Percentiles rank a stretch among this genome's conserved stretches.
Conservation (phyloP, 2,888 invertebrate species). For the Cantharis rufa region DNA sequence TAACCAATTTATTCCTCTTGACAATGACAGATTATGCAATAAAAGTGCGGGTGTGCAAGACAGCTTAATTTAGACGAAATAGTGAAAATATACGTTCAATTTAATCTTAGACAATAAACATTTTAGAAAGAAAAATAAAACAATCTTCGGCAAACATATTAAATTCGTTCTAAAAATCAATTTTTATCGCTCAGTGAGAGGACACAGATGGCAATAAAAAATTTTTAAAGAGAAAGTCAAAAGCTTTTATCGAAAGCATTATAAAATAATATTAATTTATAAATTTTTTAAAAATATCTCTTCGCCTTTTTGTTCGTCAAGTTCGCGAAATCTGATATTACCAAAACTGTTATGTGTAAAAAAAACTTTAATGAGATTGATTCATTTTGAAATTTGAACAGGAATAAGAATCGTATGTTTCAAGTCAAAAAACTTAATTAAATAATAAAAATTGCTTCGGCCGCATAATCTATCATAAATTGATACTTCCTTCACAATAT, state of each 20-base stretch:
- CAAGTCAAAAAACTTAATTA: too few relatives aligned
- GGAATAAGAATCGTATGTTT: too few relatives aligned
- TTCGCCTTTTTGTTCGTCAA: neutral
- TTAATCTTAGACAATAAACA: neutral
- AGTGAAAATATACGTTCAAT: neutral
- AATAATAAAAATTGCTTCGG: too few relatives aligned
- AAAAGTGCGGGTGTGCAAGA: neutral
- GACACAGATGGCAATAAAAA: neutral
- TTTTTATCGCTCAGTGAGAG: neutral
- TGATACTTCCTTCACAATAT: too few relatives aligned
- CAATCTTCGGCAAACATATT: neutral
- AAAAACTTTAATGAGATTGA: neutral
- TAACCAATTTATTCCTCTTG: neutral
- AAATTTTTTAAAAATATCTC: neutral
- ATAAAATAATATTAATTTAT: neutral
- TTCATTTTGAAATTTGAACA: neutral
- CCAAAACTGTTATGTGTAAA: neutral
- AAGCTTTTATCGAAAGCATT: neutral
- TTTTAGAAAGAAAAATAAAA: neutral
- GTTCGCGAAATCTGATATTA: neutral
- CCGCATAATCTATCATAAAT: too few relatives aligned
- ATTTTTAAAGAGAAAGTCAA: neutral
- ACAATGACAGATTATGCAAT: constrained; percentile 4
- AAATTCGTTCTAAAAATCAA: neutral
- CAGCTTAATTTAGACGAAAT: neutral